Evolutionary conservation across 2,797 vertebrate genomes (phyloP).

Genomic region (Takifugu ocellatus): DNA sequence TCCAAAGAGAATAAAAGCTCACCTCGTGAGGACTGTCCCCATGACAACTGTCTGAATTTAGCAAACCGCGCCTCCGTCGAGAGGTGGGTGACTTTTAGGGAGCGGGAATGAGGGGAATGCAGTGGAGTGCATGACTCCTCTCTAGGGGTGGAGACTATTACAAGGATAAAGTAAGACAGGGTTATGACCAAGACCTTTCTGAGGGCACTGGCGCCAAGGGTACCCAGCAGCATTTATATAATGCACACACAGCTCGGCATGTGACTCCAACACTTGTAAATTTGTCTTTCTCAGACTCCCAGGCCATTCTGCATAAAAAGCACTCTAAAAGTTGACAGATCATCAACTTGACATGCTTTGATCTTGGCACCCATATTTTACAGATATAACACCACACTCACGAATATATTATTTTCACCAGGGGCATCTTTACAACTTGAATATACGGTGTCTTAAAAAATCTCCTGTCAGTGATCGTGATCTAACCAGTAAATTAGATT

Average conservation of each 20-base stretch:
- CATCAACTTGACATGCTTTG: too few relatives aligned
- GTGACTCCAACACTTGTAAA: slow-evolving; percentile 12
- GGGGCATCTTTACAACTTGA: too few relatives aligned
- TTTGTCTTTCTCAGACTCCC: neutral
- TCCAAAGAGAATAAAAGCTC: neutral
- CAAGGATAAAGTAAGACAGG: slow-evolving; percentile 50
- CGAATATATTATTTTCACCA: too few relatives aligned
- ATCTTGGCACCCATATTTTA: too few relatives aligned
- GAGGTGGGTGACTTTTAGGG: slow-evolving; percentile 44
- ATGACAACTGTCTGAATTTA: slow-evolving; percentile 8
- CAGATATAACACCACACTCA: neutral
- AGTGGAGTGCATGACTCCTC: slow-evolving; percentile 18
- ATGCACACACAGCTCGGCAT: slow-evolving; percentile 14
- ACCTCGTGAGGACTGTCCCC: slow-evolving; percentile 2
- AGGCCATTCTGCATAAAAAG: neutral
- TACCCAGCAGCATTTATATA: slow-evolving; percentile 28
- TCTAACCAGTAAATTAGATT: slow-evolving; percentile 29
- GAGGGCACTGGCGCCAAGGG: slow-evolving; percentile 42
- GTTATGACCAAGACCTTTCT: slow-evolving; percentile 52
- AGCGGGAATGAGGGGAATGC: slow-evolving; percentile 67
- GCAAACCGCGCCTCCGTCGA: slow-evolving; percentile 22
- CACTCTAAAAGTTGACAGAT: too few relatives aligned
- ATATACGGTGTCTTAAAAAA: slow-evolving; percentile 21
- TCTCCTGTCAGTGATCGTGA: slow-evolving; percentile 20
- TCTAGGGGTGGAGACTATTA: slow-evolving; percentile 44